These are phyloP conservation scores for Phortica okadai DNA, from an alignment of 2,888 invertebrate species.

Conservation along the genomic window DNA sequence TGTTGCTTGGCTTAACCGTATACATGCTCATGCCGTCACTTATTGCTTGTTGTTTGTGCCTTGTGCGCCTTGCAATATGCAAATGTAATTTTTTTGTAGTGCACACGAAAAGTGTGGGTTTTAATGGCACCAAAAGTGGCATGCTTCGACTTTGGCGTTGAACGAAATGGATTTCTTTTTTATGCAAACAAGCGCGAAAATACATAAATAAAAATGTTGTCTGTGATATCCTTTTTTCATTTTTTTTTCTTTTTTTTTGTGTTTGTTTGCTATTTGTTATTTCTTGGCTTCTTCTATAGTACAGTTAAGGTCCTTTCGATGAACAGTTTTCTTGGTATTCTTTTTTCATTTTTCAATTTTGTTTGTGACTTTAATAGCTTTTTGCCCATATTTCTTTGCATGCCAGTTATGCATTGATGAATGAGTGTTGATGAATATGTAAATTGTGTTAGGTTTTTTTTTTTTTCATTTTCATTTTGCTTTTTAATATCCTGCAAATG, in stretches of 20 bases:
- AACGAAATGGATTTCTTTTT: conserved; percentile 39
- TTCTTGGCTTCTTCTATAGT: not conserved
- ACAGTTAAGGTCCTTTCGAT: not conserved
- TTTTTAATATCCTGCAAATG: conserved; percentile 14
- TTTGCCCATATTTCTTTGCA: conserved; percentile 2
- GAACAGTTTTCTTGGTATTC: not conserved
- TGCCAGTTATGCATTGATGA: conserved; percentile 9
- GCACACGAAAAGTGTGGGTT: conserved; percentile 26
- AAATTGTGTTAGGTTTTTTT: not conserved
- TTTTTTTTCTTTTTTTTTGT: not conserved
- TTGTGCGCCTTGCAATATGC: conserved; percentile 51
- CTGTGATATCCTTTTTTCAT: not conserved
- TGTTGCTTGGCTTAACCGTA: not conserved
- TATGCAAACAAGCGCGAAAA: conserved; percentile 38
- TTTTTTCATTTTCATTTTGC: too few species aligned
- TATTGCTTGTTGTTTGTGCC: conserved; percentile 15
- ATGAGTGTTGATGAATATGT: conserved; percentile 18
- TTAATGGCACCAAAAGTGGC: conserved; percentile 30
- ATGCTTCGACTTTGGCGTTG: conserved; percentile 14
- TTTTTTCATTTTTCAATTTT: not conserved
- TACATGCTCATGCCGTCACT: not conserved
- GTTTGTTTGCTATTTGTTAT: not conserved
- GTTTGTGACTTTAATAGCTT: conserved; percentile 10
- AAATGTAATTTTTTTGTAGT: conserved; percentile 58
- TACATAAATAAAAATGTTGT: conserved; percentile 36